Conservation (phyloP, 2,113 vertebrate species). For the Lichenostomus cassidix region DNA sequence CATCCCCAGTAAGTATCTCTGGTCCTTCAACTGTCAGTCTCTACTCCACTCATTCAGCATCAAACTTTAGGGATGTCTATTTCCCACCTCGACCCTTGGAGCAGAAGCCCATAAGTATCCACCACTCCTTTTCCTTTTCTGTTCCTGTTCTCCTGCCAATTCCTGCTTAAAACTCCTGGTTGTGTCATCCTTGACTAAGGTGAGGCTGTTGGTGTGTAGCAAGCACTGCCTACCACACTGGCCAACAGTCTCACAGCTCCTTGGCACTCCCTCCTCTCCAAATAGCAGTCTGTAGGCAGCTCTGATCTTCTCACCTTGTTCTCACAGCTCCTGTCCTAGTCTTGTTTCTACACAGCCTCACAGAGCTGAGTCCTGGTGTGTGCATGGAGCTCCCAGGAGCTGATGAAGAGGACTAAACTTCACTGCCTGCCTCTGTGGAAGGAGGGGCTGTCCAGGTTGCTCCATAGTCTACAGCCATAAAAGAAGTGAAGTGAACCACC, state of each 20-base stretch:
- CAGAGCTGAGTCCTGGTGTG: background rate
- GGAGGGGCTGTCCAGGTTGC: background rate
- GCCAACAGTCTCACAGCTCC: background rate
- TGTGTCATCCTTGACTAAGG: background rate
- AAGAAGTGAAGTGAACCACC: background rate
- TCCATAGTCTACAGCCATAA: background rate
- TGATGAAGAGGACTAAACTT: background rate
- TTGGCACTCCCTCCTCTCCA: background rate
- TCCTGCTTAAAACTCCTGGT: background rate
- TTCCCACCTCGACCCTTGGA: background rate
- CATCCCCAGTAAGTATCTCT: background rate
- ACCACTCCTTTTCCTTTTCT: background rate
- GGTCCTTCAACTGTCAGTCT: background rate
- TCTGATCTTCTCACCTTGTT: background rate
- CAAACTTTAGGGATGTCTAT: background rate
- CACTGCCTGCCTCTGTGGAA: background rate
- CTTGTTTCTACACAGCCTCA: background rate
- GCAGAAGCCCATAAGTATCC: background rate
- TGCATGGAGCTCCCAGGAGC: rapidly evolving
- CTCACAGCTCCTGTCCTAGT: background rate
- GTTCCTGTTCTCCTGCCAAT: background rate
- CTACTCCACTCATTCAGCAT: background rate
- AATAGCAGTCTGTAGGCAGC: background rate
- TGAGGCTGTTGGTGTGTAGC: background rate
- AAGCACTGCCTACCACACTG: background rate